Evolutionary conservation across 1,140 invertebrate genomes (phyloP), one percentile per base, ranked within the genome.

Genomic region (Myzus persicae): DNA sequence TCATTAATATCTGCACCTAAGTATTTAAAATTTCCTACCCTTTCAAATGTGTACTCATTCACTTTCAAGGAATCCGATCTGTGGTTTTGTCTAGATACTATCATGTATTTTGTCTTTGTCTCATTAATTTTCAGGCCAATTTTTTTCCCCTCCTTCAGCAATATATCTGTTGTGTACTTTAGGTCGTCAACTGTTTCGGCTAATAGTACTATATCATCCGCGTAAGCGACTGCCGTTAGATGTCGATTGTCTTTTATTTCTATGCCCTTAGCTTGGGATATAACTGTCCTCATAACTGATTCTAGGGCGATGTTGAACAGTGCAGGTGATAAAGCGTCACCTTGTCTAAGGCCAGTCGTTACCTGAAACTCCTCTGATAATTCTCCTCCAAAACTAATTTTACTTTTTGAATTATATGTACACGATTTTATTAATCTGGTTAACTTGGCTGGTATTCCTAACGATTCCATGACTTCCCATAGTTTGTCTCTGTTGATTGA

Each of bases 151-250:
- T 88, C 42, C 42, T 87, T 46, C 42, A 87, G 40, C 14, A 87
- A 87, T 24, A 87, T 87, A 87, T 46, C 42, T 46, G 84, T n/a
- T 87, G 84, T 87, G 42, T 46, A n/a, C n/a, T 87, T 87, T 82
- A 76, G 42, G 84, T 46, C 85, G 46, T 88, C 6, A 48, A 20
- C 36, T 88, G 31, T n/a, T 88, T 88, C n/a, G 14, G 85, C n/a
- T 88, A 36, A 88, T 88, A 36, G 1, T 0, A 88, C 44, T 46
- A 88, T 48, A 6, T 48, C 46, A 46, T 48, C 42, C 4, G n/a
- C 85, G 20, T 88, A 54, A 48, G 26, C 44, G 7, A 46, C 46
- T n/a, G 18, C 26, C 36, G 51, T 48, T 48, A 88, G 40, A 87
- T 87, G 40, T n/a, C 18, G 67, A 36, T 76, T 76, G n/a, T 76